Percentiles rank a stretch among this genome's conserved stretches.
Conservation (phyloP, 2,113 vertebrate species). For the Siniperca knerii region DNA sequence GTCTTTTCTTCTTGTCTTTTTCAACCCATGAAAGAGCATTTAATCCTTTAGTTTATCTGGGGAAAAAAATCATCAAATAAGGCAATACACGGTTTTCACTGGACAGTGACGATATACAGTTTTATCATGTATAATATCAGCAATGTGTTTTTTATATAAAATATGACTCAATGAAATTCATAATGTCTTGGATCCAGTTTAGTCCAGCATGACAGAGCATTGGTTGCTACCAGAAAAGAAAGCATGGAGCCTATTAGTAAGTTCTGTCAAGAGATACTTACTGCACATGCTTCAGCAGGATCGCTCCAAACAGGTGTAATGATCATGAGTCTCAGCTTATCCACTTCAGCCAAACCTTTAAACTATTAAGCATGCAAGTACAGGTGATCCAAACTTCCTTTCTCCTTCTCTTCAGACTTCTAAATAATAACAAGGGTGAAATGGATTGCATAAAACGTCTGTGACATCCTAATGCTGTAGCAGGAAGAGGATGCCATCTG, state of each 20-base stretch:
- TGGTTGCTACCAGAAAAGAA: not conserved
- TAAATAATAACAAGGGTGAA: conserved; percentile 23
- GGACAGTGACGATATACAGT: not conserved
- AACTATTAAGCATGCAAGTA: conserved; percentile 9
- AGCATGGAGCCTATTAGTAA: conserved; percentile 1
- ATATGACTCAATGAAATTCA: not conserved
- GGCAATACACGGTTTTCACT: not conserved
- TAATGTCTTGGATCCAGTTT: not conserved
- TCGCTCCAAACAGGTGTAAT: conserved; percentile 17
- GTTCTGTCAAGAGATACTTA: conserved; percentile 17
- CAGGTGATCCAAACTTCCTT: conserved; percentile 16
- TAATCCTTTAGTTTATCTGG: not conserved
- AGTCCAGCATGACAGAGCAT: not conserved
- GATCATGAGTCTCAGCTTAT: conserved; percentile 3
- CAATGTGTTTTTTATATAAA: not conserved
- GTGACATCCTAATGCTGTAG: conserved; percentile 31
- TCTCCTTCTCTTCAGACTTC: conserved; percentile 12
- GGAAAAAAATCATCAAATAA: not conserved
- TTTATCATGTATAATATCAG: not conserved
- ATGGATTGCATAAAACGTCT: conserved; percentile 15
- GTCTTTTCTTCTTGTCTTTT: not conserved
- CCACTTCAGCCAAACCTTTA: conserved; percentile 33
- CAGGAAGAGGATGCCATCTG: conserved; percentile 25
- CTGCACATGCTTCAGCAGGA: conserved; percentile 10
- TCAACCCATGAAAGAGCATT: not conserved